Evolutionary conservation across 92 coral and sea anemone genomes (phyloP).

Genomic region (Siderastrea radians): DNA sequence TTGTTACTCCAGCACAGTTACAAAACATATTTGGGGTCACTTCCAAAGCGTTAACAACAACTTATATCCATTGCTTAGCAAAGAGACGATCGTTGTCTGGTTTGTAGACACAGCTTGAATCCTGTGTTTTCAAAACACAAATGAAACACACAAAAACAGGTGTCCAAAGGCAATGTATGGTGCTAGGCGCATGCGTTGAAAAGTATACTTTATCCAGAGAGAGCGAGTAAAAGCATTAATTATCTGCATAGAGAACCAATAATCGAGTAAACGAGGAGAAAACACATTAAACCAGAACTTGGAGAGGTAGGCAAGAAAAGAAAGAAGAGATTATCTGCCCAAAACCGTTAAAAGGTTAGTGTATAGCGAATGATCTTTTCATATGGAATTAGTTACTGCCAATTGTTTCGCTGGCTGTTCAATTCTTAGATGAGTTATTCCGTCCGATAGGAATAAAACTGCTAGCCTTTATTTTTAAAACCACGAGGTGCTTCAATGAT

Average conservation of each 20-base stretch:
- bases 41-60: too few species aligned
- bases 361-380: not conserved
- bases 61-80: too few species aligned
- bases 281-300: not conserved
- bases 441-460: too few species aligned
- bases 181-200: not conserved
- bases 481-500: too few species aligned
- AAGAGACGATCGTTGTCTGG: not conserved
- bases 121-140: constrained; percentile 8
- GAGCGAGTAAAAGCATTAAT: not conserved
- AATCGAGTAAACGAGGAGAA: not conserved
- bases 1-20: too few species aligned
- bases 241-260: not conserved
- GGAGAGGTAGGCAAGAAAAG: not conserved
- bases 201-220: not conserved
- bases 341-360: not conserved
- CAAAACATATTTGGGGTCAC: too few species aligned
- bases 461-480: too few species aligned
- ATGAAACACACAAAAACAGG: not conserved
- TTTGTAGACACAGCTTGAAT: constrained; percentile 13
- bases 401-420: too few species aligned
- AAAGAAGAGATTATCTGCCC: not conserved
- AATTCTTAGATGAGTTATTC: too few species aligned
- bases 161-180: not conserved
- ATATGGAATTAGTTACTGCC: too few species aligned